Evolutionary conservation across 2,888 invertebrate genomes (phyloP).

Genomic region (Polydrusus pterygomalis): DNA sequence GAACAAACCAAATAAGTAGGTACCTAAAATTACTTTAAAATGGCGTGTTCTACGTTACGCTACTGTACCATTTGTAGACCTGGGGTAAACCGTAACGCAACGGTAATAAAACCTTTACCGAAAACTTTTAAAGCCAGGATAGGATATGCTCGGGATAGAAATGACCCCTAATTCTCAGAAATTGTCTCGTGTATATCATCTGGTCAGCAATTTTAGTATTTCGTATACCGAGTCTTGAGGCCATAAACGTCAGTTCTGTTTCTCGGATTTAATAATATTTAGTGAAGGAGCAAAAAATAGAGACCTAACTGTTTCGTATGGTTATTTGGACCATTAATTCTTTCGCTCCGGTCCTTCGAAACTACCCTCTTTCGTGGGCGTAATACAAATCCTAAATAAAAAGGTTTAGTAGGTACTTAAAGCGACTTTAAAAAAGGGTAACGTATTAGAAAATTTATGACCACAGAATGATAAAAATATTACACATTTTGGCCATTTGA

Average conservation of each 20-base stretch:
- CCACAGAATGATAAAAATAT: slow-evolving; percentile 11
- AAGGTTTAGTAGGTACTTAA: slow-evolving; percentile 47
- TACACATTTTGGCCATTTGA: not conserved
- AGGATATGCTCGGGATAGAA: slow-evolving; percentile 44
- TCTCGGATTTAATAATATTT: slow-evolving; percentile 52
- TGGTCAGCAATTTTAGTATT: slow-evolving; percentile 49
- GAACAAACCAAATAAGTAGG: too few species aligned
- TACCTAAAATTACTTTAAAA: slow-evolving; percentile 1
- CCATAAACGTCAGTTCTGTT: slow-evolving; percentile 51
- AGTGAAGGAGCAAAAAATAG: slow-evolving; percentile 48
- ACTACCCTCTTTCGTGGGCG: slow-evolving; percentile 39
- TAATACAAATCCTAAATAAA: slow-evolving; percentile 40
- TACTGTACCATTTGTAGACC: slow-evolving; percentile 22
- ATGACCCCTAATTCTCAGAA: slow-evolving; percentile 52
- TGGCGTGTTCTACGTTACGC: slow-evolving; percentile 18
- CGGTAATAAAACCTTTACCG: slow-evolving; percentile 41
- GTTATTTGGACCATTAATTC: slow-evolving; percentile 50
- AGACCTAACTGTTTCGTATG: slow-evolving; percentile 48
- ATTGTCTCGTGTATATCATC: slow-evolving; percentile 51
- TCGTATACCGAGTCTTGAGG: slow-evolving; percentile 40
- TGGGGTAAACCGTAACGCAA: slow-evolving; percentile 27
- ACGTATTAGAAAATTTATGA: slow-evolving; percentile 17
- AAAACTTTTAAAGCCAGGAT: slow-evolving; percentile 43
- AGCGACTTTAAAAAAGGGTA: slow-evolving; percentile 33
- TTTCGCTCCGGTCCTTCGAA: slow-evolving; percentile 38